A percentile compares a stretch with the other conserved stretches of the same genome.
These are phyloP conservation scores for Hypomecis punctinalis DNA, from an alignment of 2,888 invertebrate species.

Conservation along the genomic window DNA sequence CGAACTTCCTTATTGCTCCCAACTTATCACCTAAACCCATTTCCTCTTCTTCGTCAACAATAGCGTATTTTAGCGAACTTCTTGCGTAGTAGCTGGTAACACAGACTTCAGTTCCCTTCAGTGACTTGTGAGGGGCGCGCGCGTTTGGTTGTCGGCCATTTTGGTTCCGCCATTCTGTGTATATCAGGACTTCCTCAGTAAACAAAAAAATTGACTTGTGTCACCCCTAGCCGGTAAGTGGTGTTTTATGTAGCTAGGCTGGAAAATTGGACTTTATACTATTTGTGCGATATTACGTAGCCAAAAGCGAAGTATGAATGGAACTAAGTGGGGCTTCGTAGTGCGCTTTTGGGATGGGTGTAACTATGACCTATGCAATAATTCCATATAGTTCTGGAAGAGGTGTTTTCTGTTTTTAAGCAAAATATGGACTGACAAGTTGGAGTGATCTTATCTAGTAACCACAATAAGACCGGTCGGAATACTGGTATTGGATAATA, in stretches of 20 bases:
- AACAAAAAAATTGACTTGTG: conserved; percentile 38
- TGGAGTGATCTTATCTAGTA: too few species aligned
- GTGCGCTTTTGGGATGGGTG: conserved; percentile 17
- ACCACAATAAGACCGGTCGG: too few species aligned
- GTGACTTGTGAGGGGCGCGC: conserved; percentile 64
- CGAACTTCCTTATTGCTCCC: conserved; percentile 8
- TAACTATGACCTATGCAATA: neutral
- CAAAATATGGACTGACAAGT: too few species aligned
- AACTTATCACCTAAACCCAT: conserved; percentile 9
- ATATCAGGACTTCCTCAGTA: conserved; percentile 55
- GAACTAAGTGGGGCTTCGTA: neutral
- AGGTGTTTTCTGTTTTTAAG: neutral
- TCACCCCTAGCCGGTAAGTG: conserved; percentile 35
- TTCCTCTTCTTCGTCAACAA: conserved; percentile 15
- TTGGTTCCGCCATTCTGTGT: conserved; percentile 63
- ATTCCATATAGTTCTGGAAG: conserved; percentile 15
- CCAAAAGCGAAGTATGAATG: conserved; percentile 50
- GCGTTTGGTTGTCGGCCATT: conserved; percentile 61
- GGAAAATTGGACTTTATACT: neutral
- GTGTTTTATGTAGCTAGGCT: conserved; percentile 6
- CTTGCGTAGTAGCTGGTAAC: conserved; percentile 22
- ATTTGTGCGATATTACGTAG: neutral
- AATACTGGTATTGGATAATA: too few species aligned
- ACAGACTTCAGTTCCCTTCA: conserved; percentile 59
- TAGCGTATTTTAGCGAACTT: conserved; percentile 3